phyloP scores from a whole-genome alignment of 1,140 invertebrate species.

The Pseudomyrmex concolor region DNA sequence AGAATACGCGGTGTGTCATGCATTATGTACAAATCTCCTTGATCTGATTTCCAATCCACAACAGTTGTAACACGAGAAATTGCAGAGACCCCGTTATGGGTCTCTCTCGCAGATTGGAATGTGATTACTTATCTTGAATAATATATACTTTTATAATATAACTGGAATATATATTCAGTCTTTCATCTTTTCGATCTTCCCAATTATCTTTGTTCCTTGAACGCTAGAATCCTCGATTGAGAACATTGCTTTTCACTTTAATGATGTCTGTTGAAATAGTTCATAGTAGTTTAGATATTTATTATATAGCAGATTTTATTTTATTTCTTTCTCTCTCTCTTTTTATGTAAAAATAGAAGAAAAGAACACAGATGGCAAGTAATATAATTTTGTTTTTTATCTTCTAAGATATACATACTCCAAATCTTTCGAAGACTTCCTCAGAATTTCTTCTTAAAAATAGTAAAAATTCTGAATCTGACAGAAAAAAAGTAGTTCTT shows the following conservation, averaged over 20 bases:
- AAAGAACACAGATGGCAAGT: too few relatives aligned
- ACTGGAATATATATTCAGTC: background rate
- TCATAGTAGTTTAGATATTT: too few relatives aligned
- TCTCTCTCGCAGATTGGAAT: background rate
- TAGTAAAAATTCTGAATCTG: background rate
- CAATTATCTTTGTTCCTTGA: background rate
- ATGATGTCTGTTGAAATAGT: conserved; percentile 18
- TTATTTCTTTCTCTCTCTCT: too few relatives aligned
- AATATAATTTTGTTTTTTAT: too few relatives aligned
- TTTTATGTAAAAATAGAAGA: too few relatives aligned
- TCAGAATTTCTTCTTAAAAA: too few relatives aligned
- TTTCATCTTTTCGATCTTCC: background rate
- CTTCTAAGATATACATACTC: too few relatives aligned
- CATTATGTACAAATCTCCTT: conserved; percentile 26
- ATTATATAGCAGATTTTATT: too few relatives aligned
- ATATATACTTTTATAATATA: conserved; percentile 1
- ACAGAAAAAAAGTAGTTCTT: background rate
- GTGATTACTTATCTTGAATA: background rate
- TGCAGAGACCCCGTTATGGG: background rate
- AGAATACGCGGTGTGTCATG: background rate
- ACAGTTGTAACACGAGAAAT: conserved; percentile 12
- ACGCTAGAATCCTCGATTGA: background rate
- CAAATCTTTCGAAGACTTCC: too few relatives aligned
- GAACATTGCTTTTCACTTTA: conserved; percentile 5
- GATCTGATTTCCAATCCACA: conserved; percentile 26